A percentile compares a stretch with the other conserved stretches of the same genome.
Evolutionary conservation across 2,797 vertebrate genomes (phyloP).

Genomic region (Siniperca undulata): DNA sequence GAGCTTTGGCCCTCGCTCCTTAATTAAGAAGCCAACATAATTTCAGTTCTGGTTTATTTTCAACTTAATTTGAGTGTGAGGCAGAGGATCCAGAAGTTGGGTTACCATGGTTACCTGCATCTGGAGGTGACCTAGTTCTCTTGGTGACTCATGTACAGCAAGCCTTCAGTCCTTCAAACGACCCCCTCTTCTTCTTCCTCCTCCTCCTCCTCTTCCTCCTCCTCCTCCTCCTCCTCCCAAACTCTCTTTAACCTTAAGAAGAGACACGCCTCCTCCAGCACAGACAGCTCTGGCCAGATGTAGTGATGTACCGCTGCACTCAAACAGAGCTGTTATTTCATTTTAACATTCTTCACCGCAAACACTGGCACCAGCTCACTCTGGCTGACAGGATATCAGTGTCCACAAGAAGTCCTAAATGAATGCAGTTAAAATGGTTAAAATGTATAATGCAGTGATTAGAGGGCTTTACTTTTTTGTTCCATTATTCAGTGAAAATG

Average conservation of each 20-base stretch:
- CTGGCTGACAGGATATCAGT: conserved; percentile 17
- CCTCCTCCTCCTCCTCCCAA: conserved; percentile 27
- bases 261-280: conserved; percentile 26
- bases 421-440: background rate
- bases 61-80: conserved; percentile 46
- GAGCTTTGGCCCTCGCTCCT: background rate
- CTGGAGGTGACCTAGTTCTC: conserved; percentile 71
- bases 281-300: conserved; percentile 47
- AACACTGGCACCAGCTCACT: background rate
- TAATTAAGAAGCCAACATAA: conserved; percentile 8
- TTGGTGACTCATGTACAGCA: conserved; percentile 71
- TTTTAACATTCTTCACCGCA: conserved; percentile 12
- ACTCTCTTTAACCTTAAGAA: conserved; percentile 40
- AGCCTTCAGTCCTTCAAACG: conserved; percentile 77
- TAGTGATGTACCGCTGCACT: conserved; percentile 22
- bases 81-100: conserved; percentile 50
- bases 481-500: background rate
- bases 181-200: conserved; percentile 62
- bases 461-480: background rate
- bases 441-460: background rate
- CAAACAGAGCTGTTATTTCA: conserved; percentile 35
- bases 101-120: conserved; percentile 75
- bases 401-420: conserved; percentile 1
- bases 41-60: conserved; percentile 48
- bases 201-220: conserved; percentile 9